Percentiles rank a stretch among this genome's conserved stretches.
Conservation (phyloP, 2,888 invertebrate species). For the Parelbella ahira region DNA sequence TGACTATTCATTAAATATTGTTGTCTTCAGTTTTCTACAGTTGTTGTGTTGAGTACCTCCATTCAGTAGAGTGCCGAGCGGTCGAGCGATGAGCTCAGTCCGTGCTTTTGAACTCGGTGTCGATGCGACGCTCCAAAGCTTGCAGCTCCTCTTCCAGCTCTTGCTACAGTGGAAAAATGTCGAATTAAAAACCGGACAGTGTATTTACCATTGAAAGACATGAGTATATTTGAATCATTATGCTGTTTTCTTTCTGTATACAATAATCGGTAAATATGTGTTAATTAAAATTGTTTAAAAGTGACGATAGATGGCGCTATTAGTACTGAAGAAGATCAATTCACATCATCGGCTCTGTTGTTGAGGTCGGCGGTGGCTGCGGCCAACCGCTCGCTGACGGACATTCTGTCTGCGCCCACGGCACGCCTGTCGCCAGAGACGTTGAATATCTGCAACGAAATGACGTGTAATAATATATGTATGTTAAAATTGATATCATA, state of each 20-base stretch:
- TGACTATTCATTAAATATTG: too few species aligned
- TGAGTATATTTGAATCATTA: too few species aligned
- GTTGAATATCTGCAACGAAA: slow-evolving; percentile 36
- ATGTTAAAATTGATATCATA: too few species aligned
- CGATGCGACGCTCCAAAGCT: slow-evolving; percentile 62
- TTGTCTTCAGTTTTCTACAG: too few species aligned
- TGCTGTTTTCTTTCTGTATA: too few species aligned
- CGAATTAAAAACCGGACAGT: background rate
- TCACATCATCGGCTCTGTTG: slow-evolving; percentile 52
- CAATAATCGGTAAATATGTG: too few species aligned
- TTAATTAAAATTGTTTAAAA: too few species aligned
- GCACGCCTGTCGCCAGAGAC: slow-evolving; percentile 39
- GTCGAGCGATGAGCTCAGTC: slow-evolving; percentile 38
- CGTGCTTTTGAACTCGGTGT: slow-evolving; percentile 59
- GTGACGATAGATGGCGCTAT: too few species aligned
- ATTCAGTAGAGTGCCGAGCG: background rate
- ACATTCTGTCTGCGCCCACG: slow-evolving; percentile 40
- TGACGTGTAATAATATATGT: too few species aligned
- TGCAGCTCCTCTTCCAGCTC: slow-evolving; percentile 60
- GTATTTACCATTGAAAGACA: too few species aligned
- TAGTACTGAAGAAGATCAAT: too few species aligned
- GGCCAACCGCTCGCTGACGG: slow-evolving; percentile 33
- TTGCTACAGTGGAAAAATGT: slow-evolving; percentile 38
- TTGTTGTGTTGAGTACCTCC: background rate
- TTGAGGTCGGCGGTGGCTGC: slow-evolving; percentile 30